Conservation (phyloP, 2,113 vertebrate genomes). For the Percopsis transmontana region DNA sequence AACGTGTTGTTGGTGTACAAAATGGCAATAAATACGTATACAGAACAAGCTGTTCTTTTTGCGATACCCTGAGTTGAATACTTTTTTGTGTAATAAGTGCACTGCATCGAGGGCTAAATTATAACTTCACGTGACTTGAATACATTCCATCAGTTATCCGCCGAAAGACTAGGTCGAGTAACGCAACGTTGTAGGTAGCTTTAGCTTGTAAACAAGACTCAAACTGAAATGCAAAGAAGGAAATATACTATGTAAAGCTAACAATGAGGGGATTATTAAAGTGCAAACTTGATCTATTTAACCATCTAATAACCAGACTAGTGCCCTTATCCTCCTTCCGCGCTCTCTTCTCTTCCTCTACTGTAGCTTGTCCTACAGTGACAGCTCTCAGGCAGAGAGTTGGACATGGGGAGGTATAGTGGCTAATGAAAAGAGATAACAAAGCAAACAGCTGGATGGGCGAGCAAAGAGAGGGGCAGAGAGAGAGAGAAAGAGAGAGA, state of each 20-base stretch:
- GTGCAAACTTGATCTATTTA: no score
- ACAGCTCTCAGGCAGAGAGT: constrained; percentile 3
- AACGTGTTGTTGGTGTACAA: constrained; percentile 39
- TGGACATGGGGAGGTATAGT: constrained; percentile 26
- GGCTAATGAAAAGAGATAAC: constrained; percentile 46
- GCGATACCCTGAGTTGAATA: constrained; percentile 64
- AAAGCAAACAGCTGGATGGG: constrained; percentile 10
- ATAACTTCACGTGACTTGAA: not conserved
- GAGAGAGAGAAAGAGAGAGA: no score
- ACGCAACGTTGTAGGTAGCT: not conserved
- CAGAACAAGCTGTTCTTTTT: constrained; percentile 36
- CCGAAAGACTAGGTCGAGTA: not conserved
- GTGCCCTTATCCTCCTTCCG: not conserved
- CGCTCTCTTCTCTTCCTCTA: not conserved
- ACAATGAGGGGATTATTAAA: no score
- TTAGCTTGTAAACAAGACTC: not conserved
- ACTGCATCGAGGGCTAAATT: constrained; percentile 25
- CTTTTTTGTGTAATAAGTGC: constrained; percentile 38
- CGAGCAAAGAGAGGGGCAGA: constrained; percentile 7
- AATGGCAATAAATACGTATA: constrained; percentile 38
- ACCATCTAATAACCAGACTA: no score
- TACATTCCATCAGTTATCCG: not conserved
- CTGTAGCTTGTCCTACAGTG: not conserved
- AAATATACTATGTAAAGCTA: no score
- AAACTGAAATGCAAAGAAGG: no score